Conservation (phyloP, 1,140 invertebrate genomes). For the Argopecten irradians region DNA sequence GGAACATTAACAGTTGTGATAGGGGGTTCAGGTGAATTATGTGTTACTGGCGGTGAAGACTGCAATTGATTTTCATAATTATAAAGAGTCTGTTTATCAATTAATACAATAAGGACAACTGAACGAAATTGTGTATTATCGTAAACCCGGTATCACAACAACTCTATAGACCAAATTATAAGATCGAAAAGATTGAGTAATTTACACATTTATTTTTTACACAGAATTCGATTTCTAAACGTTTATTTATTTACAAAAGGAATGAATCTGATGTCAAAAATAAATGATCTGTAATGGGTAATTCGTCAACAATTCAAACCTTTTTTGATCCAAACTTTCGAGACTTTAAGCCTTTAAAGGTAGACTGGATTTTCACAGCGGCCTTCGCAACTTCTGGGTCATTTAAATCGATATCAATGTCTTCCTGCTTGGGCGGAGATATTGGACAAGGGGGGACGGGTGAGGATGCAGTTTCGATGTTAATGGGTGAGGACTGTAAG, state of each 20-base stretch:
- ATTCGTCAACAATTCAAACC: background rate
- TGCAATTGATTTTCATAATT: background rate
- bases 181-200: no score
- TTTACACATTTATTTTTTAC: no score
- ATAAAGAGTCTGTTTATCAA: no score
- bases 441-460: background rate
- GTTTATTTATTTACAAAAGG: no score
- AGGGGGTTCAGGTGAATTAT: background rate
- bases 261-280: no score
- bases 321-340: slow-evolving; percentile 42
- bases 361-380: slow-evolving; percentile 70
- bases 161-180: no score
- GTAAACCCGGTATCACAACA: no score
- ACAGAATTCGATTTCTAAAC: no score
- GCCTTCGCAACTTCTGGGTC: slow-evolving; percentile 62
- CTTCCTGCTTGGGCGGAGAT: slow-evolving; percentile 28
- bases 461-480: background rate
- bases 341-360: slow-evolving; percentile 59
- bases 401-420: slow-evolving; percentile 65
- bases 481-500: background rate
- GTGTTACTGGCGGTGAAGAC: background rate
- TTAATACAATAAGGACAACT: no score
- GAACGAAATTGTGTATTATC: no score
- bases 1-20: background rate
- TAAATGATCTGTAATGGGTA: no score